A percentile compares a stretch with the other conserved stretches of the same genome.
These are phyloP conservation scores for Drosophila paracracens DNA, from an alignment of 2,888 invertebrate species.

Conservation along the genomic window DNA sequence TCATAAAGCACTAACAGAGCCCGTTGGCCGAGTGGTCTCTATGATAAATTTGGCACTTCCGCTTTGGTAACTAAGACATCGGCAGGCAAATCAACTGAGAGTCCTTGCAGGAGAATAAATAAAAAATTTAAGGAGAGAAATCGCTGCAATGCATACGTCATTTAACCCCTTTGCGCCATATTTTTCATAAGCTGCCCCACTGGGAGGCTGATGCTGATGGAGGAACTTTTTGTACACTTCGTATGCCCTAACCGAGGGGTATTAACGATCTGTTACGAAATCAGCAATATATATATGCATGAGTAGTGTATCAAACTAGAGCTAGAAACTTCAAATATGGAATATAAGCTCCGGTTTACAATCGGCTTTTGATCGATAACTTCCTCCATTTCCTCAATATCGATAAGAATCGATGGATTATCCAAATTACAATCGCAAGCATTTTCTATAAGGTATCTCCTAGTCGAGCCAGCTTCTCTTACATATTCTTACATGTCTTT, in stretches of 20 bases:
- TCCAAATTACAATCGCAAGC: too few relatives aligned
- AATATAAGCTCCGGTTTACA: neutral
- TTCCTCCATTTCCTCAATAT: neutral
- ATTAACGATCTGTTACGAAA: neutral
- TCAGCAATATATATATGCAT: neutral
- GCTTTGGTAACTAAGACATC: constrained; percentile 76
- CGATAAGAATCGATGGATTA: neutral
- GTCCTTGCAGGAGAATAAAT: constrained; percentile 10
- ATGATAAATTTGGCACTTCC: constrained; percentile 73
- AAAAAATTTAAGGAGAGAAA: constrained; percentile 54
- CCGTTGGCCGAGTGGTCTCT: constrained; percentile 30
- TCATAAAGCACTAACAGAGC: constrained; percentile 63
- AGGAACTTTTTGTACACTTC: neutral
- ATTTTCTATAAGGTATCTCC: neutral
- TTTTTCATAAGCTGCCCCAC: constrained; percentile 72
- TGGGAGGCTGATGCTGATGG: constrained; percentile 19
- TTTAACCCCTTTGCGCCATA: constrained; percentile 80
- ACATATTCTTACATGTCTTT: neutral
- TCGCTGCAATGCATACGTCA: constrained; percentile 79
- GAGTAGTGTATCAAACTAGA: neutral
- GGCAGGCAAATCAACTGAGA: constrained; percentile 59
- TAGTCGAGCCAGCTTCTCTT: neutral
- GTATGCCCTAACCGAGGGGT: neutral
- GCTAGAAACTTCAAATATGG: neutral
- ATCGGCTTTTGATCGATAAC: neutral